Conservation (phyloP, 2,113 vertebrate species). For the Spermophilus dauricus region DNA sequence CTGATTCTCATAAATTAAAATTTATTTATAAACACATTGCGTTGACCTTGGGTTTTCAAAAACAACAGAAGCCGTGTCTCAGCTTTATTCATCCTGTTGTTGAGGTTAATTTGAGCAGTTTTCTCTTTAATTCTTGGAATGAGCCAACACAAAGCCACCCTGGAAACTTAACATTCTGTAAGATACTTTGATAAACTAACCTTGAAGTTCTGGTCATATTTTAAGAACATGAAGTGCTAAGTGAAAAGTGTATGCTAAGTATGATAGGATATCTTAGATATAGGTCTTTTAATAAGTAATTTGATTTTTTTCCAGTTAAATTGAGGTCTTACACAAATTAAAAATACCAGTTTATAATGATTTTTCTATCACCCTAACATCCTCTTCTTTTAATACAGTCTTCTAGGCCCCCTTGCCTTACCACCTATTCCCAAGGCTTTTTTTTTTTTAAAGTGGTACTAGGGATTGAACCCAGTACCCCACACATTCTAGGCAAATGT, state of each 20-base stretch:
- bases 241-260: background rate
- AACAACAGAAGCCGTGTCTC: background rate
- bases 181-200: background rate
- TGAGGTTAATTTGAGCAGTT: conserved; percentile 5
- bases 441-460: too few relatives aligned
- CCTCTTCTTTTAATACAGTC: background rate
- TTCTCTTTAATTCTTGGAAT: conserved; percentile 33
- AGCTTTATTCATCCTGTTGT: background rate
- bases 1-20: conserved; percentile 68
- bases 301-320: background rate
- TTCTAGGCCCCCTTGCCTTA: background rate
- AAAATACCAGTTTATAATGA: conserved; percentile 2
- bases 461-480: too few relatives aligned
- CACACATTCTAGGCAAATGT: too few relatives aligned
- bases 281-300: background rate
- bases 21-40: conserved; percentile 59
- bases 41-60: conserved; percentile 68
- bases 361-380: background rate
- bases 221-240: background rate
- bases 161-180: background rate
- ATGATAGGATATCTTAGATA: background rate
- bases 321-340: background rate
- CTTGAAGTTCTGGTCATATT: background rate
- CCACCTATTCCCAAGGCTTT: background rate
- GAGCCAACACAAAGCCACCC: background rate